Percentiles rank a stretch among this genome's conserved stretches.
Conservation (phyloP, 92 coral and sea anemone genomes). For the Siderastrea siderea region DNA sequence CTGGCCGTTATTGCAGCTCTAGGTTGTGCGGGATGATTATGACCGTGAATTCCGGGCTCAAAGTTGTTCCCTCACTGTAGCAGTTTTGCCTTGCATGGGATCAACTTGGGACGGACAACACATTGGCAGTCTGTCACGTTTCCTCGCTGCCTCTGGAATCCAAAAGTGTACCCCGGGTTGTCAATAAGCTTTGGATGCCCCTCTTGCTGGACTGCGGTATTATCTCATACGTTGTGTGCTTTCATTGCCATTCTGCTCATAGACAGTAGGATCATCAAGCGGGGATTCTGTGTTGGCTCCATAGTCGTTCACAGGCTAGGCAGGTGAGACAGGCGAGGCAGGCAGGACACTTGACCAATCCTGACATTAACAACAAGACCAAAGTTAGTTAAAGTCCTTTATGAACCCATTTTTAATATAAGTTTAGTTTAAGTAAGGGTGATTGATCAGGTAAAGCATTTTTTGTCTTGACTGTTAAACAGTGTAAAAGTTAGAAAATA, state of each 20-base stretch:
- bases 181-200: slow-evolving; percentile 15
- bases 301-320: too few species aligned
- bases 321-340: too few species aligned
- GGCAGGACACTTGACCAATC: too few species aligned
- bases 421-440: too few species aligned
- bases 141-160: background rate
- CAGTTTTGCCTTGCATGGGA: slow-evolving; percentile 11
- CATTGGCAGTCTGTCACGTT: slow-evolving; percentile 22
- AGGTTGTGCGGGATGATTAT: slow-evolving; percentile 21
- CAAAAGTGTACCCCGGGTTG: slow-evolving; percentile 30
- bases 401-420: too few species aligned
- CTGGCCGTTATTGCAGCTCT: background rate
- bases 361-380: too few species aligned
- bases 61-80: background rate
- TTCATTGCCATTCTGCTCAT: background rate
- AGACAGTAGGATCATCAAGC: too few species aligned
- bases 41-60: background rate
- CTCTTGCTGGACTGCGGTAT: background rate
- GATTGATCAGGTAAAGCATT: too few species aligned
- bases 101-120: slow-evolving; percentile 8
- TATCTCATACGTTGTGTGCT: background rate
- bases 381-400: too few species aligned
- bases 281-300: too few species aligned
- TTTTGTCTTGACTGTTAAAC: too few species aligned
- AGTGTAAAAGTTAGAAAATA: too few species aligned